Conservation (phyloP, 2,797 vertebrate genomes). For the Leucoraja ocellata region DNA sequence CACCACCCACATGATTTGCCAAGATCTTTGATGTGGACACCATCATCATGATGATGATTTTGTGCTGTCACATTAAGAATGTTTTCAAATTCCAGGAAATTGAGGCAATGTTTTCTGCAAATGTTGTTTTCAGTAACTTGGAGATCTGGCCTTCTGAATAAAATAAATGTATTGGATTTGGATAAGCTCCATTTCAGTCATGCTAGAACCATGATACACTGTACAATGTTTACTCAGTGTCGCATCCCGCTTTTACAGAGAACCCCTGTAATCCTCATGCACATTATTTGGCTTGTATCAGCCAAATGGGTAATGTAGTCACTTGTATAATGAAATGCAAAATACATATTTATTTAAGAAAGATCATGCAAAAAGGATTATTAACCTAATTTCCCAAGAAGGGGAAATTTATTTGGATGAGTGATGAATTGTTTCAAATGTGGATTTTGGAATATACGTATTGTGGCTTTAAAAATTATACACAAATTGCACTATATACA, state of each 20-base stretch:
- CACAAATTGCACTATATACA: background rate
- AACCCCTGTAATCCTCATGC: background rate
- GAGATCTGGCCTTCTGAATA: background rate
- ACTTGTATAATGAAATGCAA: background rate
- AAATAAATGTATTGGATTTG: background rate
- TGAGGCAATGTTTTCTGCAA: background rate
- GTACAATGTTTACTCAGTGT: background rate
- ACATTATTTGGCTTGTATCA: background rate
- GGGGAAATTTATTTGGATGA: background rate
- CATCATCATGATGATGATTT: background rate
- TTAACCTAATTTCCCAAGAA: background rate
- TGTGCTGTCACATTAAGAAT: background rate
- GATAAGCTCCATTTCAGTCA: background rate
- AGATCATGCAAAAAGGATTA: background rate
- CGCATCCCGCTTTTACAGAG: background rate
- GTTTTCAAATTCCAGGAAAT: background rate
- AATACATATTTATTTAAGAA: background rate
- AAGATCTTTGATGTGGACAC: background rate
- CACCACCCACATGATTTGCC: background rate
- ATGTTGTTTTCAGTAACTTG: background rate
- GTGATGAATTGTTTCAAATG: background rate
- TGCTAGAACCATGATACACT: background rate
- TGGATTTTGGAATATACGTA: background rate
- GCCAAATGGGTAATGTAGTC: background rate
- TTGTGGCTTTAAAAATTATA: background rate